Evolutionary conservation across 2,797 vertebrate genomes (phyloP).

Genomic region (Galaxias olidus): DNA sequence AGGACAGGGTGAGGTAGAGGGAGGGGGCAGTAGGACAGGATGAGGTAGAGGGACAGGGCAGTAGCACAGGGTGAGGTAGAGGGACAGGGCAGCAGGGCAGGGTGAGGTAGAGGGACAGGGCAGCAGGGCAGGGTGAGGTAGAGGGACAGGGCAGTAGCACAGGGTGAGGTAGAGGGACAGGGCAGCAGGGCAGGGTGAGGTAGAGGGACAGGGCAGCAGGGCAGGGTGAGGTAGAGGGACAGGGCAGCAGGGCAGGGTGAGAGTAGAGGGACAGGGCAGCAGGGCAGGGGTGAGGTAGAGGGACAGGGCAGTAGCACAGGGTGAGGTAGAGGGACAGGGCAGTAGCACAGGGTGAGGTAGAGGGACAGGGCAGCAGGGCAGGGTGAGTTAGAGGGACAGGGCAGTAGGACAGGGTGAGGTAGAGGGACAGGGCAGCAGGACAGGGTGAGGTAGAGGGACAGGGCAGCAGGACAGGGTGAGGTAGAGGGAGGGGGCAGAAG

Average conservation of each 20-base stretch:
- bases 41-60: constrained; percentile 7
- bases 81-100: constrained; percentile 17
- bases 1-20: constrained; percentile 16
- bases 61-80: background rate
- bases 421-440: constrained; percentile 15
- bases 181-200: background rate
- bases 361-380: constrained; percentile 36
- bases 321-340: constrained; percentile 31
- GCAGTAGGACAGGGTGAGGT: constrained; percentile 38
- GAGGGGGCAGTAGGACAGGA: constrained; percentile 8
- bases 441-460: constrained; percentile 5
- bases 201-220: background rate
- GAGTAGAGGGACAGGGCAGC: background rate
- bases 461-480: background rate
- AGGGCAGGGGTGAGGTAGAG: background rate
- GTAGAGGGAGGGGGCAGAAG: background rate
- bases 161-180: background rate
- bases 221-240: too few relatives aligned
- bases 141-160: background rate
- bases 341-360: constrained; percentile 41
- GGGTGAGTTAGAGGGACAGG: constrained; percentile 5
- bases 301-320: background rate
- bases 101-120: constrained; percentile 22
- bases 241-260: too few relatives aligned
- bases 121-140: background rate